phyloP scores from a whole-genome alignment of 2,888 invertebrate species.

The Polymixis lichenea region DNA sequence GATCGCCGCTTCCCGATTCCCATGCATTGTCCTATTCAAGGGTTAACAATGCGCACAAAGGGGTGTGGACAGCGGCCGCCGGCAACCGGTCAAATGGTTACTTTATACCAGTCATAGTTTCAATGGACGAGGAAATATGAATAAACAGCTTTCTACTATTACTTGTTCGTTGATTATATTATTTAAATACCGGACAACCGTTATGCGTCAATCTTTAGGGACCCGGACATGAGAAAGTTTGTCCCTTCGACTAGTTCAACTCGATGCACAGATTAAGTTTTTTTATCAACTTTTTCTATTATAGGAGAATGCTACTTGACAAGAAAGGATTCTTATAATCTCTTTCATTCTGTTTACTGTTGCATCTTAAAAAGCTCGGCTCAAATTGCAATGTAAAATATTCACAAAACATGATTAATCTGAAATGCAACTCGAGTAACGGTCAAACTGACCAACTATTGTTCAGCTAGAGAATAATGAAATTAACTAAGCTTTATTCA shows the following conservation, averaged over 20 bases:
- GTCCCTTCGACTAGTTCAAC: slow-evolving; percentile 61
- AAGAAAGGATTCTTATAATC: slow-evolving; percentile 54
- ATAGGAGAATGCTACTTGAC: slow-evolving; percentile 38
- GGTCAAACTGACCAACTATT: slow-evolving; percentile 54
- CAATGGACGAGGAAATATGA: slow-evolving; percentile 88
- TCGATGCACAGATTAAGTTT: slow-evolving; percentile 59
- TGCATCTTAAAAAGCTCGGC: slow-evolving; percentile 13
- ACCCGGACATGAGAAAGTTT: slow-evolving; percentile 86
- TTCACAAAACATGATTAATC: slow-evolving; percentile 45
- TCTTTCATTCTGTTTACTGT: slow-evolving; percentile 36
- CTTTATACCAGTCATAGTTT: slow-evolving; percentile 84
- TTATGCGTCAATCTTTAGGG: slow-evolving; percentile 85
- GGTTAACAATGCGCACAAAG: slow-evolving; percentile 86
- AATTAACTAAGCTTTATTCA: slow-evolving; percentile 42
- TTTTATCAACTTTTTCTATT: slow-evolving; percentile 59
- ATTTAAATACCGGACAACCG: slow-evolving; percentile 87
- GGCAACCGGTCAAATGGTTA: slow-evolving; percentile 89
- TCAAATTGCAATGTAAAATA: slow-evolving; percentile 36
- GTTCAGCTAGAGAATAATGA: slow-evolving; percentile 26
- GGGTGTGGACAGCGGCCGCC: slow-evolving; percentile 88
- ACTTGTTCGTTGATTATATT: slow-evolving; percentile 84
- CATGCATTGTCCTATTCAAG: slow-evolving; percentile 86
- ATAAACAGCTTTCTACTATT: slow-evolving; percentile 85
- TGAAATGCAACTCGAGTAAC: slow-evolving; percentile 46
- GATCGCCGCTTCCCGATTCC: slow-evolving; percentile 88